Base-by-base conservation (phyloP, 2,113 vertebrate species). In the Dendrocopos noguchii region DNA sequence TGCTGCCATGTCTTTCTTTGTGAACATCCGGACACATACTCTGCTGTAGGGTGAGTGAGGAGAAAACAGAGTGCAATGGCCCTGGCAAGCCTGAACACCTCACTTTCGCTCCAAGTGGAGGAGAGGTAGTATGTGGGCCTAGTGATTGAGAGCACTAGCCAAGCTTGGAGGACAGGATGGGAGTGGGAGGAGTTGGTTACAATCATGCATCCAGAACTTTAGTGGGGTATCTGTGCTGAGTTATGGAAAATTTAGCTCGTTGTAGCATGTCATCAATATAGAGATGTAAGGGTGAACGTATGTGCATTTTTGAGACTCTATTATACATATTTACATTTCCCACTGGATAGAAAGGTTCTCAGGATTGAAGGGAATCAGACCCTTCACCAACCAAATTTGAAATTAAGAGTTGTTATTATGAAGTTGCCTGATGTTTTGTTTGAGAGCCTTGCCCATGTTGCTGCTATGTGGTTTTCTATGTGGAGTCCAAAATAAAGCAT, bases 51-150 rank as follows among this genome's bases (percentile, higher is more conserved):
- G 7, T 2, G 3, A 25, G 14, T 6, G 6, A 80, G 25, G 15
- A 85, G 21, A 83, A 65, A 85, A 44, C 10, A 82, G 18, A 5
- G 5, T 1, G 1, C 36, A n/a, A 8, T 64, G 57, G 15, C 9
- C 12, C 6, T 3, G 9, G n/a, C 0, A 3, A 79, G 20, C n/a
- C 52, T 67, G 47, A 42, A 79, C n/a, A 22, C 10, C 10, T 29
- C 10, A 7, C 24, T 53, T 63, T 1, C 8, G 42, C 42, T 55
- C 42, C 27, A 44, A 53, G 66, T 7, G 84, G 17, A 7, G 0
- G 0, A 6, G 2, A 33, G 5, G 12, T 60, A 18, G 53, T 10
- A 9, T 27, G 20, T 64, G n/a, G n/a, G 15, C 53, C 14, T 3
- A 18, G 15, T 1, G 6, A 5, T 4, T 61, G 44, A 31, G 25